Evolutionary conservation across 2,113 vertebrate species (phyloP).

Genomic region (Dunckerocampus dactyliophorus): DNA sequence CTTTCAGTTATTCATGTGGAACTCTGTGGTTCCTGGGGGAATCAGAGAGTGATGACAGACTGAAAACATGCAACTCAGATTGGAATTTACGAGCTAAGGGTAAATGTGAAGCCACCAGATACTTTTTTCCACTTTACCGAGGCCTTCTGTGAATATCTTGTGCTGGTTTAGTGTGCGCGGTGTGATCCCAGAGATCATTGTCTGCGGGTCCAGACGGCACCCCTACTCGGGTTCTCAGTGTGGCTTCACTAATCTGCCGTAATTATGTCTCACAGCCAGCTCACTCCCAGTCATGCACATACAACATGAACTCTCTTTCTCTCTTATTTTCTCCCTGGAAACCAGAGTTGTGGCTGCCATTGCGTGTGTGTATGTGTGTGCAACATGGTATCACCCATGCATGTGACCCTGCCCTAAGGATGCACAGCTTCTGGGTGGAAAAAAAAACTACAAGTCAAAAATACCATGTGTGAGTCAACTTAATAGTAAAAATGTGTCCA

Average conservation of each 20-base stretch:
- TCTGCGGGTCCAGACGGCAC: constrained; percentile 53
- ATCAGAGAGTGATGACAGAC: constrained; percentile 31
- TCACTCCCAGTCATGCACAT: constrained; percentile 39
- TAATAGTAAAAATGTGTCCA: constrained; percentile 36
- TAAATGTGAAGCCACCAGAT: constrained; percentile 1
- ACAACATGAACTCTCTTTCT: constrained; percentile 3
- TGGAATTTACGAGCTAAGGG: constrained; percentile 29
- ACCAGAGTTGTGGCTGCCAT: constrained; percentile 17
- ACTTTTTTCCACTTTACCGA: constrained; percentile 16
- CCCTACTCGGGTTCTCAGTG: constrained; percentile 49
- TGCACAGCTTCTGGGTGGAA: constrained; percentile 20
- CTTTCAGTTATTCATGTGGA: constrained; percentile 13
- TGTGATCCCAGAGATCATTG: constrained; percentile 54
- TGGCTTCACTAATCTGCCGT: constrained; percentile 63
- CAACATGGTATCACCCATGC: constrained; percentile 17
- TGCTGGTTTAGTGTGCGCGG: constrained; percentile 6
- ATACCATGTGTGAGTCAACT: constrained; percentile 31
- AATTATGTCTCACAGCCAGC: constrained; percentile 61
- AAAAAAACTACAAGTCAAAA: neutral
- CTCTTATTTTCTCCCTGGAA: constrained; percentile 8
- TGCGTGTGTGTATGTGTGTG: neutral
- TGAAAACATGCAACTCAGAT: constrained; percentile 11
- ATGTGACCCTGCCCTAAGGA: constrained; percentile 32
- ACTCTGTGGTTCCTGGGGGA: constrained; percentile 13
- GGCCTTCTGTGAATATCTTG: constrained; percentile 16